Percentiles rank a stretch among this genome's conserved stretches.
Conservation (phyloP, 2,113 vertebrate species). For the Podilymbus podiceps region DNA sequence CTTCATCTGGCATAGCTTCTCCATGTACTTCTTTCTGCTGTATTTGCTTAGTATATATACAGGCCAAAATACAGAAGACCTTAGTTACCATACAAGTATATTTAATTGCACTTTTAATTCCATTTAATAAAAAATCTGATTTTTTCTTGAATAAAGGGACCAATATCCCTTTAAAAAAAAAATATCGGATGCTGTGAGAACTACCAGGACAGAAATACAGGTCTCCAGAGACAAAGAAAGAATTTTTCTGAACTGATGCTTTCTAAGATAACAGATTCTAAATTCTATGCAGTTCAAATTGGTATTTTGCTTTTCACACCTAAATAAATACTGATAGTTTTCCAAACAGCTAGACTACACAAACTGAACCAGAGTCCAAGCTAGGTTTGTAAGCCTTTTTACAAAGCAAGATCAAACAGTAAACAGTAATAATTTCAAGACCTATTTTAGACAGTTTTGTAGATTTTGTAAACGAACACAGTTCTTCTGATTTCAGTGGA, state of each 20-base stretch:
- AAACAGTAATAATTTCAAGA: not conserved
- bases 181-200: not conserved
- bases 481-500: not conserved
- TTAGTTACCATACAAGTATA: not conserved
- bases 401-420: not conserved
- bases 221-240: not conserved
- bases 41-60: not conserved
- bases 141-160: not conserved
- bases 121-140: not conserved
- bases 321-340: not conserved
- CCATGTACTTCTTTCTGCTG: not conserved
- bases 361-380: not conserved
- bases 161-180: not conserved
- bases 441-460: not conserved
- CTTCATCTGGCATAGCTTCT: not conserved
- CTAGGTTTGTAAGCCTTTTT: not conserved
- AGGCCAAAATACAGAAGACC: not conserved
- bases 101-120: not conserved
- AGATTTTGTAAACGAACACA: not conserved
- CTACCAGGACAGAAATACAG: not conserved
- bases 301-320: not conserved
- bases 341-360: not conserved
- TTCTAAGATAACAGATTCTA: not conserved
- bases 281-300: not conserved
- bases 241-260: not conserved